Conservation (phyloP, 1,140 invertebrate species). For the Aphidius gifuensis region DNA sequence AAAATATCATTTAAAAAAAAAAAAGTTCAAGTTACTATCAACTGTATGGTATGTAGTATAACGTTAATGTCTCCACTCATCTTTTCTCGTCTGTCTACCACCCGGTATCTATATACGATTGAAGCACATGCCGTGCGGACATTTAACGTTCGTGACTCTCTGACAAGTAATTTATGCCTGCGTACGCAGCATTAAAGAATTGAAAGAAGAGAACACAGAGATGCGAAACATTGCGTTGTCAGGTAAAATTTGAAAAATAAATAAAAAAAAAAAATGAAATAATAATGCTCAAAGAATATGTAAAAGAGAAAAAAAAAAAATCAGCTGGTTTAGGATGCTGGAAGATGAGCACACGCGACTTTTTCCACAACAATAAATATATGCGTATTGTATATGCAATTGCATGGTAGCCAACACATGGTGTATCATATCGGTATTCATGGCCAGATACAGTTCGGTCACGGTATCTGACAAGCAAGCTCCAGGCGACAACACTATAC, state of each 20-base stretch:
- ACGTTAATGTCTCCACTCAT: too few species aligned
- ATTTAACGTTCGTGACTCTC: conserved; percentile 20
- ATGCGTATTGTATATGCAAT: too few species aligned
- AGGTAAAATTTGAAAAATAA: background rate
- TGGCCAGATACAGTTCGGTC: conserved; percentile 45
- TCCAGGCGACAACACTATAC: conserved; percentile 38
- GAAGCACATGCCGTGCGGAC: conserved; percentile 18
- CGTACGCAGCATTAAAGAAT: background rate
- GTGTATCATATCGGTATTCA: conserved; percentile 39
- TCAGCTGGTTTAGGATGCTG: too few species aligned
- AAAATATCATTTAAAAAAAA: background rate
- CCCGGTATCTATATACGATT: background rate
- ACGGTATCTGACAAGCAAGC: conserved; percentile 43
- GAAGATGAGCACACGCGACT: too few species aligned
- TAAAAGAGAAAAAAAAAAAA: background rate
- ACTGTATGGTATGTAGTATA: too few species aligned
- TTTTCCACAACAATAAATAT: too few species aligned
- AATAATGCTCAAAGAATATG: conserved; percentile 17
- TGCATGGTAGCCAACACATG: too few species aligned
- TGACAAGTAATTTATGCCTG: conserved; percentile 17
- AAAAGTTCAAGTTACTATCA: background rate
- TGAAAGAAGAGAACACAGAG: conserved; percentile 4
- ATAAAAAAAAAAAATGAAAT: background rate
- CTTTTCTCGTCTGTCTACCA: too few species aligned
- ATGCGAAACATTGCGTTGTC: background rate